Evolutionary conservation across 2,113 vertebrate genomes (phyloP).

Genomic region (Rhinoptilus africanus): DNA sequence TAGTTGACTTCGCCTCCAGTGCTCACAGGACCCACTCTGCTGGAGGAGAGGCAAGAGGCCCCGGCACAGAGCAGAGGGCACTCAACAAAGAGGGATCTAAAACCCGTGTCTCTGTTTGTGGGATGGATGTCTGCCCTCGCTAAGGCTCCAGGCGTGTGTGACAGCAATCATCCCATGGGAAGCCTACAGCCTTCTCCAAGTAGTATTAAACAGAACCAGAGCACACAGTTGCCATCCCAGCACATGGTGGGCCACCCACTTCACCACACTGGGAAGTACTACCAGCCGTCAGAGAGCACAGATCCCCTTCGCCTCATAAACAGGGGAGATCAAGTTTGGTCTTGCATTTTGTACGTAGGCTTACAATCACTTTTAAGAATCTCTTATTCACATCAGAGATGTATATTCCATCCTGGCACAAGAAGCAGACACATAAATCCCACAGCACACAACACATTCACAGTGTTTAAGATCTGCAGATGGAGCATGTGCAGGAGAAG

Average conservation of each 20-base stretch:
- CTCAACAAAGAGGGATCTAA: neutral
- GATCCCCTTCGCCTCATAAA: neutral
- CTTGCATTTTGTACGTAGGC: neutral
- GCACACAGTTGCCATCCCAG: neutral
- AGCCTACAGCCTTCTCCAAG: neutral
- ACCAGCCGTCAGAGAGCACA: neutral
- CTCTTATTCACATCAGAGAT: neutral
- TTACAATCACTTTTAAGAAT: neutral
- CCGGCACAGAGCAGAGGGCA: fast-evolving
- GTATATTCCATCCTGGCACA: neutral
- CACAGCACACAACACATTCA: conserved; percentile 17
- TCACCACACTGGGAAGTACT: neutral
- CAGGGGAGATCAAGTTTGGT: neutral
- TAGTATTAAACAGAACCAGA: neutral
- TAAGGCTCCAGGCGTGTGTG: fast-evolving
- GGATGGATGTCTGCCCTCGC: neutral
- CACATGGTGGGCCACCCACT: neutral
- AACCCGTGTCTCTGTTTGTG: neutral
- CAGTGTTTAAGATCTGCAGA: conserved; percentile 35
- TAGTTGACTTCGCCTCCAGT: neutral
- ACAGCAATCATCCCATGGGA: neutral
- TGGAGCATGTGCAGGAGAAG: conserved; percentile 41
- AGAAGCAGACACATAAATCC: conserved; percentile 36
- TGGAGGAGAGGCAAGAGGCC: neutral
- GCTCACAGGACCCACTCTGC: neutral